These are phyloP conservation scores for Zosterops hypoxanthus DNA, from an alignment of 2,113 vertebrate genomes.

Conservation along the genomic window DNA sequence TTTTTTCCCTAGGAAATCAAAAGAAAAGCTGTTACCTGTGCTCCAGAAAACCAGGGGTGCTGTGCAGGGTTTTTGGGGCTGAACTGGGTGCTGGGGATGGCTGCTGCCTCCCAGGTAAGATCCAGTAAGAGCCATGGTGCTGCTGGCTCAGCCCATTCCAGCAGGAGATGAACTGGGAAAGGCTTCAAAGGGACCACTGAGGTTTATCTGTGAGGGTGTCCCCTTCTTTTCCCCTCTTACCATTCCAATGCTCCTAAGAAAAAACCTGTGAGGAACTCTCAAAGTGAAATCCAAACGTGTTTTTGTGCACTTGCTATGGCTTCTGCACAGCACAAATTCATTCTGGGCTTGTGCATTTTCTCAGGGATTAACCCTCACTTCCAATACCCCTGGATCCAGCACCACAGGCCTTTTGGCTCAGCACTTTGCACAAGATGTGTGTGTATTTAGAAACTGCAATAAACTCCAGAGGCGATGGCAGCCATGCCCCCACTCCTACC, in stretches of 20 bases:
- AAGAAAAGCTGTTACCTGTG: not conserved
- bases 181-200: not conserved
- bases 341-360: not conserved
- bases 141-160: not conserved
- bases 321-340: not conserved
- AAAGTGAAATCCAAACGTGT: not conserved
- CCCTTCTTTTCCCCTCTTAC: not conserved
- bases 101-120: not conserved
- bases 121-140: accelerated
- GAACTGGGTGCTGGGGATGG: not conserved
- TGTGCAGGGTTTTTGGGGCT: not conserved
- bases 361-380: not conserved
- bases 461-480: not conserved
- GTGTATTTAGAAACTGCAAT: accelerated
- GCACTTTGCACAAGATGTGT: not conserved
- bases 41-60: accelerated
- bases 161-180: not conserved
- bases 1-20: slow-evolving; percentile 88
- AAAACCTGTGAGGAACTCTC: not conserved
- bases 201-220: accelerated
- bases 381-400: accelerated
- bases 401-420: not conserved
- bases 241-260: not conserved
- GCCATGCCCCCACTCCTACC: accelerated
- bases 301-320: accelerated